phyloP scores from a whole-genome alignment of 2,113 vertebrate genomes.

The Suncus etruscus region DNA sequence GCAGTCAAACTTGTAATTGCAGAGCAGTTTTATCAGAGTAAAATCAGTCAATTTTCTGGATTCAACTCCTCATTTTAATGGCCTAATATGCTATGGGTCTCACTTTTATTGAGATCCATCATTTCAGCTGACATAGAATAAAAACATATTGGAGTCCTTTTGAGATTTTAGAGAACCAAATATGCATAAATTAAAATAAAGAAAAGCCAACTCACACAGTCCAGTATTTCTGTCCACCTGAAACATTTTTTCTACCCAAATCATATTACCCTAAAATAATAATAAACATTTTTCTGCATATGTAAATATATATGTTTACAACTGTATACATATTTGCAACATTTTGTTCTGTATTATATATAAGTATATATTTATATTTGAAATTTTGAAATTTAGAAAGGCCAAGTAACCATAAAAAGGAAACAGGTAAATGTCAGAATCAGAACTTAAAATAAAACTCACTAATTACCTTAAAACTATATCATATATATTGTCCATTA shows the following conservation, averaged over 20 bases:
- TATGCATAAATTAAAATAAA: conserved; percentile 1
- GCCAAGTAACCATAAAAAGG: conserved; percentile 12
- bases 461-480: conserved; percentile 13
- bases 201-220: neutral
- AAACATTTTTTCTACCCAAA: neutral
- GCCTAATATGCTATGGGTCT: too few species aligned
- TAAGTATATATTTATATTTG: too few species aligned
- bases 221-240: conserved; percentile 5
- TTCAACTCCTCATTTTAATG: too few species aligned
- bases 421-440: neutral
- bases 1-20: too few species aligned
- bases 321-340: neutral
- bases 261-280: neutral
- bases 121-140: too few species aligned
- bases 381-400: neutral
- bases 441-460: neutral
- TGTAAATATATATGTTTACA: too few species aligned
- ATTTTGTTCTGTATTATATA: neutral
- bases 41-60: too few species aligned
- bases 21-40: too few species aligned
- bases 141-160: neutral
- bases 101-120: too few species aligned
- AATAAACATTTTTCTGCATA: neutral
- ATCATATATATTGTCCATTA: neutral
- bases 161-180: conserved; percentile 48